Percentiles rank a stretch among this genome's conserved stretches.
These are phyloP conservation scores for Orbicella faveolata DNA, from an alignment of 64 coral and sea anemone genomes.

Conservation along the genomic window DNA sequence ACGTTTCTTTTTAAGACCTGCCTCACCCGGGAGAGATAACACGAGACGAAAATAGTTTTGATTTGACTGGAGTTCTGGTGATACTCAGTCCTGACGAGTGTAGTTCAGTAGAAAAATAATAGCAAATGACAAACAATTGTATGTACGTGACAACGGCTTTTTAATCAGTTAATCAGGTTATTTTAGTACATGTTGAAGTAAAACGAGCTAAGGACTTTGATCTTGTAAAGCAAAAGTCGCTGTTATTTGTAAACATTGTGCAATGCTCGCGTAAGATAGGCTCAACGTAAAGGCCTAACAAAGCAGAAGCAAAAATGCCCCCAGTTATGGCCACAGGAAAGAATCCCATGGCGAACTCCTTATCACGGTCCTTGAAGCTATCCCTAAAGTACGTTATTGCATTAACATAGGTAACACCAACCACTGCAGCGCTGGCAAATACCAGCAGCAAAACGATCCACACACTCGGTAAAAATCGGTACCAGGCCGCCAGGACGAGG, in stretches of 20 bases:
- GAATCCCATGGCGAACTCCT: conserved; percentile 72
- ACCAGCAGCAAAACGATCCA: conserved; percentile 38
- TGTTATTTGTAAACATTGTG: conserved; percentile 33
- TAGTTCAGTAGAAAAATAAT: no score
- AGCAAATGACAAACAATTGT: no score
- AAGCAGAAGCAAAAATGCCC: conserved; percentile 44
- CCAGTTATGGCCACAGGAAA: conserved; percentile 24
- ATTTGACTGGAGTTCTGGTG: no score
- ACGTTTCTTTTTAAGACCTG: no score
- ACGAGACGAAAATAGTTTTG: no score
- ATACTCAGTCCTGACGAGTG: no score
- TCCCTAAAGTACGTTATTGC: conserved; percentile 53
- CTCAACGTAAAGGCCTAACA: conserved; percentile 66
- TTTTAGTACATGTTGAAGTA: neutral
- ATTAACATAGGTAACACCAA: conserved; percentile 67
- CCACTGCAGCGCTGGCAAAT: conserved; percentile 42
- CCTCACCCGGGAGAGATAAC: no score
- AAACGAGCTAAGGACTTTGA: neutral
- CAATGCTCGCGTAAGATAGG: conserved; percentile 66
- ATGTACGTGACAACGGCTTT: neutral
- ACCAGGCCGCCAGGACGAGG: conserved; percentile 73
- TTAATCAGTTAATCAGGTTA: neutral
- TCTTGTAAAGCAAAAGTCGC: conserved; percentile 76
- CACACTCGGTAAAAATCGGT: conserved; percentile 66
- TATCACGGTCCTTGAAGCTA: conserved; percentile 36